Conservation (phyloP, 2,888 invertebrate species). For the Heliothis peltigera region DNA sequence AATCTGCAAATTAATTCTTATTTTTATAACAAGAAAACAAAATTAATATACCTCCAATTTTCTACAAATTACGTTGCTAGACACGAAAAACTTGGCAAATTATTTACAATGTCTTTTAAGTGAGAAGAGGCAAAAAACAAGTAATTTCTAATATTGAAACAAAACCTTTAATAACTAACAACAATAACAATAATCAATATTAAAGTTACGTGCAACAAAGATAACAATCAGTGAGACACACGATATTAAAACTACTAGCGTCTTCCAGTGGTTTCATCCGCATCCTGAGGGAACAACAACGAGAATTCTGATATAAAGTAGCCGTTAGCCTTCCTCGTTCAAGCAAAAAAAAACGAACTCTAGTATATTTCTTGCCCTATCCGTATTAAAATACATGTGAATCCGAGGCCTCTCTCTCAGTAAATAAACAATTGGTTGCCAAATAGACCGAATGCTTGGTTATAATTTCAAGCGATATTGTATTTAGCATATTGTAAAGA, state of each 20-base stretch:
- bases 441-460: too few relatives aligned
- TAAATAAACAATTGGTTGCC: too few relatives aligned
- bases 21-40: constrained; percentile 29
- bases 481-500: too few relatives aligned
- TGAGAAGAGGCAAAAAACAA: constrained; percentile 22
- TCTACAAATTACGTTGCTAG: not conserved
- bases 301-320: too few relatives aligned
- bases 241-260: not conserved
- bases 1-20: not conserved
- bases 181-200: not conserved
- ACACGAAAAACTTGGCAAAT: constrained; percentile 30
- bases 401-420: too few relatives aligned
- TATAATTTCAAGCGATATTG: too few relatives aligned
- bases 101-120: constrained; percentile 40
- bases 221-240: not conserved
- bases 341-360: too few relatives aligned
- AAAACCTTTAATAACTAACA: constrained; percentile 43
- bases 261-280: too few relatives aligned
- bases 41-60: constrained; percentile 17
- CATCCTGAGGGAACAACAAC: too few relatives aligned
- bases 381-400: too few relatives aligned
- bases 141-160: constrained; percentile 27
- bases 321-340: too few relatives aligned
- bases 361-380: too few relatives aligned
- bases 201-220: constrained; percentile 4